Evolutionary conservation across 92 coral and sea anemone genomes (phyloP), one percentile per base, ranked within the genome.

Genomic region (Parazoanthus darwini): DNA sequence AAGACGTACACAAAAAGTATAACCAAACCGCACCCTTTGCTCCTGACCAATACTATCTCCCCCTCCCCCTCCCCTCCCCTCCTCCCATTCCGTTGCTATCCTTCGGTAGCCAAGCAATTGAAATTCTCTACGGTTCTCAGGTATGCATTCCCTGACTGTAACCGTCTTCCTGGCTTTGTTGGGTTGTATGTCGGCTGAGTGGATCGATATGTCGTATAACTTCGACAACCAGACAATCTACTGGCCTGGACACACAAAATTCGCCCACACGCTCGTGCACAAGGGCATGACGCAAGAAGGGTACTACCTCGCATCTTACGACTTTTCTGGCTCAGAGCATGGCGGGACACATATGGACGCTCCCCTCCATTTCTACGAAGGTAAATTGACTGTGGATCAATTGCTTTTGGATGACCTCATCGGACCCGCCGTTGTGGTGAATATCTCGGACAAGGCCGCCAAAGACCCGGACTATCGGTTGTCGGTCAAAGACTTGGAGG

Each of bases 371-470:
- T 78, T 87, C 76, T 67, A 15, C 16, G 85, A 77, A 43, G 89
- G 56, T 20, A 42, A 35, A n/a, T 50, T 71, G 76, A 54, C 85
- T 15, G 2, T 78, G 2, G 84, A 87, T 71, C 56, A 87, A 37
- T 2, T 39, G 42, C 42, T 39, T 4, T 39, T 39, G 42, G 42
- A 39, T 39, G 42, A 39, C 42, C 42, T 39, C 42, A 39, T 39
- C 42, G 42, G 42, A 39, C 42, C 42, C 42, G 42, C 42, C 42
- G 42, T 39, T 37, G 89, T 87, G 84, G 85, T 87, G 51, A 46
- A 87, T 38, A 78, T 87, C 75, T 50, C 89, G 35, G 85, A 68
- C 33, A 77, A 87, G 63, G 89, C 89, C 18, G 73, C 89, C 33
- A 78, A 77, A 29, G 75, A 87, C 16, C 82, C 51, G 70, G 72